Evolutionary conservation across 2,797 vertebrate species (phyloP), one percentile per base, ranked within the genome.

Genomic region (Acanthiza pusilla): DNA sequence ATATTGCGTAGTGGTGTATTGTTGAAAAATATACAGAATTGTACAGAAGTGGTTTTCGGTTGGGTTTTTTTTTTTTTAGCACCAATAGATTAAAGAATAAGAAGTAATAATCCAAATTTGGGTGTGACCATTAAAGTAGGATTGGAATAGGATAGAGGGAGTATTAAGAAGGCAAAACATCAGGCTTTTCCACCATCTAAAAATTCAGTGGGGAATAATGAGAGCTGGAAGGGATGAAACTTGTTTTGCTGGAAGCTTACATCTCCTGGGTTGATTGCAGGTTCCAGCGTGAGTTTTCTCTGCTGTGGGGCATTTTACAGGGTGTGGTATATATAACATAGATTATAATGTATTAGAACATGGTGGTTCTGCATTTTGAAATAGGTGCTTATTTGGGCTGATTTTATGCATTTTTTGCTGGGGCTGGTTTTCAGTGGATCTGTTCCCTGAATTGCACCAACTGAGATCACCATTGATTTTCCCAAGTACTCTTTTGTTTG

Each of bases 51-150:
- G 38, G 9, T 42, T 42, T 16, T 42, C 13, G 18, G 19, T 47
- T 47, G 42, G 13, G 13, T 1, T n/a, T 17, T 70, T 83, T 83
- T 67, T 70, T 3, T 36, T 36, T 36, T 36, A 36, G 58, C 7
- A 48, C 19, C 45, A 57, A 5, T 32, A 60, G n/a, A 34, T 80
- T 34, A 60, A 85, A 79, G 36, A 67, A 84, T 54, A 79, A 86
- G 40, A 30, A 93, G 10, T 38, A 42, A 87, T 95, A 95, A 96
- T 84, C 74, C 77, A 80, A 88, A 94, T 60, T 63, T 63, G 62
- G 67, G 22, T 88, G 48, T 62, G 54, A 57, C 47, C 23, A 55
- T 85, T 95, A 77, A 87, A 34, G 32, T 85, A 83, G 67, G 36
- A 23, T 42, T 63, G 38, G 40, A 79, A 36, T 43, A 93, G 58